phyloP scores from a whole-genome alignment of 2,888 invertebrate genomes.

The Cheilosia variabilis region DNA sequence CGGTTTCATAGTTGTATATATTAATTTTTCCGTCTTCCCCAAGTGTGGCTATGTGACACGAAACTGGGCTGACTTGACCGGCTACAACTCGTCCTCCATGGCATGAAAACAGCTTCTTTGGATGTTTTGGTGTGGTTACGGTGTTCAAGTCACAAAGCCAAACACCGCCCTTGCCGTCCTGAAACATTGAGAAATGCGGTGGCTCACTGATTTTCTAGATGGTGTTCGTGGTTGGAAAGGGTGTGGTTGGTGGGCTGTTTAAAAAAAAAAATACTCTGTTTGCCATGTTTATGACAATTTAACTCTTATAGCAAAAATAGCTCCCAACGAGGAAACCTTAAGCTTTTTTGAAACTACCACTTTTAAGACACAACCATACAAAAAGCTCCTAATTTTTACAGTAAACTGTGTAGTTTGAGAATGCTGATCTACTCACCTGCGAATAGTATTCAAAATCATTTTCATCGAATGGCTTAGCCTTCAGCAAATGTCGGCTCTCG shows the following conservation, averaged over 20 bases:
- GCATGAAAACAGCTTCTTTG: conserved; percentile 86
- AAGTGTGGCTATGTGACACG: conserved; percentile 88
- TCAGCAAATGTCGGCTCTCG: conserved; percentile 81
- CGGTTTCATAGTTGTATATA: conserved; percentile 88
- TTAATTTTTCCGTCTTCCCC: conserved; percentile 90
- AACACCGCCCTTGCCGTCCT: conserved; percentile 94
- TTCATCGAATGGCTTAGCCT: conserved; percentile 82
- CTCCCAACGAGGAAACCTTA: too few relatives aligned
- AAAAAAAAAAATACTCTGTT: too few relatives aligned
- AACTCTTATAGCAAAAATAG: not conserved
- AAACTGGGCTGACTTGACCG: conserved; percentile 88
- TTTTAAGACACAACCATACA: too few relatives aligned
- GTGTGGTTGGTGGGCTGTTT: too few relatives aligned
- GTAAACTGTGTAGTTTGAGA: too few relatives aligned
- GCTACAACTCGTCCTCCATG: conserved; percentile 91
- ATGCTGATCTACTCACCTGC: conserved; percentile 86
- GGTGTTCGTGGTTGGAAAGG: too few relatives aligned
- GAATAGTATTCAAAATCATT: conserved; percentile 87
- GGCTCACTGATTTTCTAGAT: too few relatives aligned
- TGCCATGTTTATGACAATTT: not conserved
- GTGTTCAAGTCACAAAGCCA: conserved; percentile 89
- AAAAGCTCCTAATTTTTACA: too few relatives aligned
- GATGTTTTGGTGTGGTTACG: conserved; percentile 83
- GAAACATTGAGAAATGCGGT: conserved; percentile 33
- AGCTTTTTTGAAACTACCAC: too few relatives aligned